Conservation (phyloP, 2,113 vertebrate species). For the Melanostigma gelatinosum region DNA sequence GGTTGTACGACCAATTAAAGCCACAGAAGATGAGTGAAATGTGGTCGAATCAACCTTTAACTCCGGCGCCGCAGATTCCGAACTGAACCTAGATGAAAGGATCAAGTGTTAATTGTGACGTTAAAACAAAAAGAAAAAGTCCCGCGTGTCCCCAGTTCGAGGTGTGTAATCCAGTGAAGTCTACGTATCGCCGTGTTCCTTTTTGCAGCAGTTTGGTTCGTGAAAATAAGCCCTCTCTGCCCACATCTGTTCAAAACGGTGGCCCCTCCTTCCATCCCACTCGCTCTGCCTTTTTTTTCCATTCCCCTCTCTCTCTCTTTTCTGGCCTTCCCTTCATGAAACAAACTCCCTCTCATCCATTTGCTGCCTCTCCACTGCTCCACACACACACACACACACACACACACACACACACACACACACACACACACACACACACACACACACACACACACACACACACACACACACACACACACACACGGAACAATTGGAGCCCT, state of each 20-base stretch:
- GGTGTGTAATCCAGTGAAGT: slow-evolving; percentile 28
- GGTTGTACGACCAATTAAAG: not conserved
- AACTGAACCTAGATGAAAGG: not conserved
- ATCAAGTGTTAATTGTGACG: not conserved
- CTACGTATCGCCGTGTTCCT: slow-evolving; percentile 10
- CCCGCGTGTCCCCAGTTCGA: not conserved
- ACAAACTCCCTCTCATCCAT: slow-evolving; percentile 38
- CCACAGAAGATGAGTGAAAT: not conserved
- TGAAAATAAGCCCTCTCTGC: slow-evolving; percentile 57
- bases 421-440: not conserved
- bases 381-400: not conserved
- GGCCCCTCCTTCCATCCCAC: slow-evolving; percentile 60
- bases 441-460: not conserved
- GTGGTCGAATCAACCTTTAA: not conserved
- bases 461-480: not conserved
- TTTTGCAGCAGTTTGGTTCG: slow-evolving; percentile 33
- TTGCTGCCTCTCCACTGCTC: slow-evolving; percentile 9
- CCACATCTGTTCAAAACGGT: slow-evolving; percentile 66
- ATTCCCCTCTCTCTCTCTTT: slow-evolving; percentile 37
- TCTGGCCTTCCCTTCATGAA: slow-evolving; percentile 41
- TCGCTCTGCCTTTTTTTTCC: slow-evolving; percentile 50
- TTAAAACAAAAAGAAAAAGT: not conserved
- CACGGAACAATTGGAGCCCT: too few species aligned
- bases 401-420: not conserved
- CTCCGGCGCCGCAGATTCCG: not conserved